Base-by-base conservation (phyloP, 2,797 vertebrate genomes). In the Clarias laeviceps region DNA sequence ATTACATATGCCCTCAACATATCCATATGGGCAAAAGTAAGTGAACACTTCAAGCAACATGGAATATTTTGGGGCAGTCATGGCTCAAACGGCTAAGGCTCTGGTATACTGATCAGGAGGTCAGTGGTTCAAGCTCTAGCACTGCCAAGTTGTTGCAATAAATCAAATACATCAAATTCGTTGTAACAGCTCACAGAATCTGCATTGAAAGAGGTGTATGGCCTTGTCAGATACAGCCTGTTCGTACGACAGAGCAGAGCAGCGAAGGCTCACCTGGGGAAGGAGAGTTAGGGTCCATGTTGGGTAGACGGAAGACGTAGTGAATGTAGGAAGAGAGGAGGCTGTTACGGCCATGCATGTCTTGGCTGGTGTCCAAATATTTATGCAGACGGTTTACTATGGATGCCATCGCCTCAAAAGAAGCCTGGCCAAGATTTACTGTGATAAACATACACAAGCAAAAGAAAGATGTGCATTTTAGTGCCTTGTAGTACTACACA, bases 361-460 rank as follows among this genome's bases (percentile, higher is more conserved):
- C 98, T 90, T 99, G 98, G 92, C 95, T 99, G 88, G 96, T 97
- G 92, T 99, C 98, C 91, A 99, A 90, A 92, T 97, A 99, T 93
- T 97, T 99, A 83, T 99, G 98, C 70, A 99, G 97, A 79, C 98
- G 97, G 92, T 99, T 99, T 87, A 99, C 97, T 88, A 99, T 96
- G 3, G 98, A 98, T 5, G 98, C 97, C 97, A 99, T 99, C 0
- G 98, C 97, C 92, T 99, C 98, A 62, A 99, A 99, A 65, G 97
- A 98, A 0, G 96, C 97, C 91, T 99, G 98, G 86, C 98, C 98
- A 82, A 99, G 94, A 92, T 99, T 99, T 85, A 99, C 98, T 99
- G 65, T 56, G 29, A 76, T 40, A 65, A 56, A 15, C 14, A 37
- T 40, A 64, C 6, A 62, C 11, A 74, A 24, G 59, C 9, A 70